A percentile compares a stretch with the other conserved stretches of the same genome.
Conservation (phyloP, 2,113 vertebrate species). For the Pelecanus crispus region DNA sequence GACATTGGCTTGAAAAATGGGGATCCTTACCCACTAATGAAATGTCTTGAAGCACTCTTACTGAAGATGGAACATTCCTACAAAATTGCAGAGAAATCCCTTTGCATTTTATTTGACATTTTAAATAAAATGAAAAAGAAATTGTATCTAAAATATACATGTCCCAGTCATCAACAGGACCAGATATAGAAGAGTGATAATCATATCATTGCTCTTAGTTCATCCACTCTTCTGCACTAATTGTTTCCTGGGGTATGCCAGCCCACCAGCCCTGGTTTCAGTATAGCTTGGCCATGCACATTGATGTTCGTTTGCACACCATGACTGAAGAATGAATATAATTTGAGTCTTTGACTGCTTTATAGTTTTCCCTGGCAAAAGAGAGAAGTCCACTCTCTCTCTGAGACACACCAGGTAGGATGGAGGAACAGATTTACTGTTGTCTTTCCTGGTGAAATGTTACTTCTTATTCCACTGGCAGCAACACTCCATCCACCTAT, state of each 20-base stretch:
- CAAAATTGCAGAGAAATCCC: background rate
- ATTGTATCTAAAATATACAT: background rate
- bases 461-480: background rate
- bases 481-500: background rate
- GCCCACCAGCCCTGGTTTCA: background rate
- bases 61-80: background rate
- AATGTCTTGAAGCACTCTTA: background rate
- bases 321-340: background rate
- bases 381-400: background rate
- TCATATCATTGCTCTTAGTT: background rate
- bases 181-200: background rate
- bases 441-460: background rate
- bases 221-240: background rate
- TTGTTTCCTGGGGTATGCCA: background rate
- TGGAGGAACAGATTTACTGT: background rate
- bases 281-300: background rate
- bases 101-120: background rate
- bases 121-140: background rate
- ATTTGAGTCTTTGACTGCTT: background rate
- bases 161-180: background rate
- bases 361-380: background rate
- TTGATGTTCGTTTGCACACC: background rate
- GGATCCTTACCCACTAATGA: background rate
- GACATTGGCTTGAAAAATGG: background rate
- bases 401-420: background rate